Percentiles rank a stretch among this genome's conserved stretches.
Evolutionary conservation across 2,888 invertebrate species (phyloP).

Genomic region (Adelphocoris suturalis): DNA sequence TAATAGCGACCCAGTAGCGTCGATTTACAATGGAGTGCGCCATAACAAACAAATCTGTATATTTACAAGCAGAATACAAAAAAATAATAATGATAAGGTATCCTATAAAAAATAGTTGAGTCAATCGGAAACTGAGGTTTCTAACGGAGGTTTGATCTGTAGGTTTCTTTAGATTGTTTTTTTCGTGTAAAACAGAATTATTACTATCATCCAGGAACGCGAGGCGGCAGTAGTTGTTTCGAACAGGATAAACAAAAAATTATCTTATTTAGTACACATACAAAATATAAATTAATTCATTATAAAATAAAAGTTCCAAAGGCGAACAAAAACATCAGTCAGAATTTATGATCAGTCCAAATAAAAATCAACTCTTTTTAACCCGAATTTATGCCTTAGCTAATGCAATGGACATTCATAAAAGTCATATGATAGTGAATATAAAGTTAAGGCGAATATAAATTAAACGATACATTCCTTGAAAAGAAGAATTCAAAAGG

Average conservation of each 20-base stretch:
- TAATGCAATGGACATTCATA: slow-evolving; percentile 42
- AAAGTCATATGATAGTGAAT: slow-evolving; percentile 11
- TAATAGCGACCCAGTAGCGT: slow-evolving; percentile 72
- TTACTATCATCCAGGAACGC: slow-evolving; percentile 64
- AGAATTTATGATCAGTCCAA: slow-evolving; percentile 66
- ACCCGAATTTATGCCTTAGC: slow-evolving; percentile 24
- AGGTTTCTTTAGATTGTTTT: neutral
- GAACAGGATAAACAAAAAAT: slow-evolving; percentile 37
- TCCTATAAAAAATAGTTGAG: slow-evolving; percentile 23
- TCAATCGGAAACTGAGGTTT: slow-evolving; percentile 57
- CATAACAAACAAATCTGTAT: slow-evolving; percentile 73
- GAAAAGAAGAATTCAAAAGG: neutral
- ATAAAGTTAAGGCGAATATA: slow-evolving; percentile 28
- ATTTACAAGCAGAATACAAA: slow-evolving; percentile 72
- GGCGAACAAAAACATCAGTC: slow-evolving; percentile 69
- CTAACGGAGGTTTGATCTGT: slow-evolving; percentile 55
- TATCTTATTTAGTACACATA: slow-evolving; percentile 49
- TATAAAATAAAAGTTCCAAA: slow-evolving; percentile 53
- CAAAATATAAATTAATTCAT: slow-evolving; percentile 64
- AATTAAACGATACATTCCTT: slow-evolving; percentile 4
- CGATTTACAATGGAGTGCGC: slow-evolving; percentile 69
- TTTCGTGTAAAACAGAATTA: neutral
- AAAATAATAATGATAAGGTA: slow-evolving; percentile 47
- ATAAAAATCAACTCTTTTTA: slow-evolving; percentile 58
- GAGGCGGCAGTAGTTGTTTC: slow-evolving; percentile 65